Base-by-base conservation (phyloP, 1,140 invertebrate species). In the Patella vulgata region DNA sequence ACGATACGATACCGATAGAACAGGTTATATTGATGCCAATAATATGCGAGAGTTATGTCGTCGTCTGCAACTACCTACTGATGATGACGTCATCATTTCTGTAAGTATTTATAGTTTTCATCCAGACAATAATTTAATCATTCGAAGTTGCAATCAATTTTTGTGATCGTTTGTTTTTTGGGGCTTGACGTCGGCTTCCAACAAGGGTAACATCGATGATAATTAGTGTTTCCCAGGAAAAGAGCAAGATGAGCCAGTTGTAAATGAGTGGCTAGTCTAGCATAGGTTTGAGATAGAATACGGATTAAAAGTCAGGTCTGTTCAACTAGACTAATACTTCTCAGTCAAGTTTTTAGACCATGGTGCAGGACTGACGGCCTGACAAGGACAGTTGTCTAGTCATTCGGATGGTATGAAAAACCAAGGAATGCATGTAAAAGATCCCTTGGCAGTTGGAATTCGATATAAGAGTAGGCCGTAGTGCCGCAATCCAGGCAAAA, bases 61-160 rank as follows among this genome's bases (percentile, higher is more conserved):
- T 39, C 64, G 73, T 36, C 60, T 82, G 43, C 77, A 82, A 56
- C 73, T 85, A 30, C 83, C 83, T 28, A 63, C 72, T 11, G 83
- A 85, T 66, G 75, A 82, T 68, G 82, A 84, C 66, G 75, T 85
- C 39, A 75, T 84, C n/a, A 64, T 77, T 64, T 70, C 69, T 47
- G 82, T 84, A 71, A 75, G 78, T 74, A 42, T 51, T 58, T 42
- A 11, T 56, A 12, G 11, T 30, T 12, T 50, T 48, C 31, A 6
- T n/a, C 30, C 19, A 17, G 50, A 5, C 25, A 9, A 23, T 31
- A 31, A 17, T 33, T 5, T n/a, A 23, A 1, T 25, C 4, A n/a
- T 3, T 11, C 21, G 3, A 14, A 17, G 9, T 25, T n/a, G 3
- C 31, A 36, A 39, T 54, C n/a, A 6, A 14, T 19, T n/a, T 5